Base-by-base conservation (phyloP, 2,888 invertebrate species). In the Drosophila diplacantha region DNA sequence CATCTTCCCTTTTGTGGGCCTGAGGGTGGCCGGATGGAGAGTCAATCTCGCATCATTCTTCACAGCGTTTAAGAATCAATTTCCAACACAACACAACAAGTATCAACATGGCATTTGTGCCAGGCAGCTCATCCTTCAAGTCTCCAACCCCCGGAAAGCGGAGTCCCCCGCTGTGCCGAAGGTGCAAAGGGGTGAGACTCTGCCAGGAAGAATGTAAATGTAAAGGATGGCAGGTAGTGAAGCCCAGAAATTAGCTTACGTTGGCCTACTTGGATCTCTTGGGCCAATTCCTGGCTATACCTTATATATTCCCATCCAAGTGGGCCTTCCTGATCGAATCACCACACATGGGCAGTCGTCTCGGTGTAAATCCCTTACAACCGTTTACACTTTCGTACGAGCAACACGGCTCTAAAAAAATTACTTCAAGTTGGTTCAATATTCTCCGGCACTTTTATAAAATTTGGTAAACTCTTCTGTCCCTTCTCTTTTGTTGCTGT, bases 21-120 rank as follows among this genome's bases (percentile, higher is more conserved):
- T 5, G 22, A 22, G 54, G 44, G 37, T 11, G 29, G 29, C 14
- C 18, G 29, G 43, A 37, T 37, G 34, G 51, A 46, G 68, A 74
- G 74, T 77, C 77, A 74, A 77, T 78, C 51, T 63, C 55, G 73
- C 75, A 80, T 81, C 78, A 77, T 75, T 81, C 77, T 75, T 81
- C 81, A 69, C 72, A 77, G 69, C 81, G 72, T 78, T 78, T 78
- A 81, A 75, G 81, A 81, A 81, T 73, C 77, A 78, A 78, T 81
- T 78, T 81, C 66, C 78, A 57, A 75, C 81, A 76, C 81, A 71
- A 64, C 61, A 47, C 62, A 50, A 64, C 71, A 80, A 65, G 65
- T 73, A 57, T 65, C 44, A 61, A 69, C 66, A 66, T 49, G 47
- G 59, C 46, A 62, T 44, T 43, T 61, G 24, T 50, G 49, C 32